Conservation (phyloP, 2,113 vertebrate genomes). For the human region DNA sequence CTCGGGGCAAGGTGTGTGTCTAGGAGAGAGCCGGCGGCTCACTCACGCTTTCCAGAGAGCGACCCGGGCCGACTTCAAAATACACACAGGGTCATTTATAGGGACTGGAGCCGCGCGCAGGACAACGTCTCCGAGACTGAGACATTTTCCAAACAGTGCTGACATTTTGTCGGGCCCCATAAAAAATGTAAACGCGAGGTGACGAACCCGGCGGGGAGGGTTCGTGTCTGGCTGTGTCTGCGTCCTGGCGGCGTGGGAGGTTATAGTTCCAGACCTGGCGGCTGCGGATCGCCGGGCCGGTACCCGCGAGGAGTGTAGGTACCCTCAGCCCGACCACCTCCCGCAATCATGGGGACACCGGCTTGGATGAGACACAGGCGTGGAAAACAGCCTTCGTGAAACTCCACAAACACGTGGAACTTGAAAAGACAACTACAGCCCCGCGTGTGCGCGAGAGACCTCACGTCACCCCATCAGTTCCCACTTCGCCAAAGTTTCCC, state of each 20-base stretch:
- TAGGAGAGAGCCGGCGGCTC: conserved; percentile 44
- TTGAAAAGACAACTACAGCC: not conserved
- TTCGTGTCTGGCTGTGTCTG: conserved; percentile 6
- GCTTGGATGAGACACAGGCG: not conserved
- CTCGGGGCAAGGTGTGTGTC: conserved; percentile 73
- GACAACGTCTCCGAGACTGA: conserved; percentile 59
- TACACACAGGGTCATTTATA: conserved; percentile 71
- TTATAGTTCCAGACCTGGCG: not conserved
- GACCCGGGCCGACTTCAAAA: conserved; percentile 59
- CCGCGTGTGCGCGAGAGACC: not conserved
- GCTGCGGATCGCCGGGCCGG: not conserved
- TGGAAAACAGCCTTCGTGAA: not conserved
- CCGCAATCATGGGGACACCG: not conserved
- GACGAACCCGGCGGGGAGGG: conserved; percentile 36
- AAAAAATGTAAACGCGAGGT: conserved; percentile 66
- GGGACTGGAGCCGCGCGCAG: not conserved
- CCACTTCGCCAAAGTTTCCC: conserved; percentile 41
- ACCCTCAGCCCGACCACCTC: not conserved
- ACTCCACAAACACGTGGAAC: conserved; percentile 54
- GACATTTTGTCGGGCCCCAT: conserved; percentile 64
- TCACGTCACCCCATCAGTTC: conserved; percentile 37
- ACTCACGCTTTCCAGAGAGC: conserved; percentile 77
- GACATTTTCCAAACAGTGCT: conserved; percentile 75
- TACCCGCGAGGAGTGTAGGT: not conserved
- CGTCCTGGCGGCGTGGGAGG: conserved; percentile 18